Conservation (phyloP, 2,113 vertebrate genomes). For the Malurus elegans region DNA sequence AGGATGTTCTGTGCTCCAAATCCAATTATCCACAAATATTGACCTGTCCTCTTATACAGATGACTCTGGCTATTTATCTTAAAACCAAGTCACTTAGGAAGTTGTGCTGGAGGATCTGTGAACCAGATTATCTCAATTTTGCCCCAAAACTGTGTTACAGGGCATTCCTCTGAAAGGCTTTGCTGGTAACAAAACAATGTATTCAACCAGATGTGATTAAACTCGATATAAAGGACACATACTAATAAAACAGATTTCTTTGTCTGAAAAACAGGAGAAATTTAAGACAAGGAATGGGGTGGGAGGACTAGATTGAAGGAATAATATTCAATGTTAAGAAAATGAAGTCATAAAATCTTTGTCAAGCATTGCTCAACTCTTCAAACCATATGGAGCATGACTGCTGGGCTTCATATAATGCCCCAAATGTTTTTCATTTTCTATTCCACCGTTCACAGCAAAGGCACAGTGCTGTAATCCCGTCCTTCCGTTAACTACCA, state of each 20-base stretch:
- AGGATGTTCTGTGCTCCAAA: constrained; percentile 1
- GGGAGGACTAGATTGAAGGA: constrained; percentile 37
- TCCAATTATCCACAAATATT: constrained; percentile 15
- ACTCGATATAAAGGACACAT: not conserved
- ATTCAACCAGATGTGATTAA: constrained; percentile 29
- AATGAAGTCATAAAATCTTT: constrained; percentile 66
- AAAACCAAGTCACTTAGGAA: not conserved
- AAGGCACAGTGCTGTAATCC: constrained; percentile 38
- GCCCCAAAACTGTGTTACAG: not conserved
- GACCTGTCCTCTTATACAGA: not conserved
- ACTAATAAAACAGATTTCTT: constrained; percentile 34
- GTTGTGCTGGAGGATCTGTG: not conserved
- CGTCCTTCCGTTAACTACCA: constrained; percentile 63
- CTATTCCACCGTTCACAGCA: constrained; percentile 9
- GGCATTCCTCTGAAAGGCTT: not conserved
- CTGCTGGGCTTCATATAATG: constrained; percentile 60
- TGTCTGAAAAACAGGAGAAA: constrained; percentile 13
- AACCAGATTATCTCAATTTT: not conserved
- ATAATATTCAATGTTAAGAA: constrained; percentile 61
- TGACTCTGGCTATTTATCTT: not conserved
- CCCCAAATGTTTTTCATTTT: constrained; percentile 64
- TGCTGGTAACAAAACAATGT: not conserved
- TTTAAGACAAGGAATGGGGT: constrained; percentile 24
- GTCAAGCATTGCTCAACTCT: constrained; percentile 60
- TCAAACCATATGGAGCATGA: constrained; percentile 60